phyloP scores from a whole-genome alignment of 2,888 invertebrate genomes.

The Geophilus truncorum region DNA sequence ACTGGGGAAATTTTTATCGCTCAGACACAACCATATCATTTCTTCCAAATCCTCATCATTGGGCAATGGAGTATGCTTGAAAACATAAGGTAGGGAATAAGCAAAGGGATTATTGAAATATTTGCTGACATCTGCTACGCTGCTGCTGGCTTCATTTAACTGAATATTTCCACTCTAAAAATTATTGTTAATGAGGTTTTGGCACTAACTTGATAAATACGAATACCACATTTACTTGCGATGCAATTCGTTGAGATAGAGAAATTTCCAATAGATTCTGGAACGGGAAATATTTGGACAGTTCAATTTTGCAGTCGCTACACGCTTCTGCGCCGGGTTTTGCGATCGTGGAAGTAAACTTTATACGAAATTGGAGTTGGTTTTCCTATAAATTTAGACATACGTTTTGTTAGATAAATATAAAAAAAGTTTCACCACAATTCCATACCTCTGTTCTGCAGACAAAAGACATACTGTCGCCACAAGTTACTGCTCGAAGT shows the following conservation, averaged over 20 bases:
- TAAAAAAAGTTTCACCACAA: neutral
- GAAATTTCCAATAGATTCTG: neutral
- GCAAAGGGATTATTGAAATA: neutral
- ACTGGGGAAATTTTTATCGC: slow-evolving; percentile 32
- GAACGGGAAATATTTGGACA: neutral
- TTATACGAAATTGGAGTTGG: slow-evolving; percentile 13
- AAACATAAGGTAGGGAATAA: neutral
- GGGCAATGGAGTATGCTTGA: neutral
- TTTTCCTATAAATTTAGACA: slow-evolving; percentile 3
- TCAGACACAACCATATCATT: slow-evolving; percentile 28
- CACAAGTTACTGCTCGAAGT: slow-evolving; percentile 25
- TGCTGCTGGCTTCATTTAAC: neutral
- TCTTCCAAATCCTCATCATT: slow-evolving; percentile 19
- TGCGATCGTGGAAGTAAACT: neutral
- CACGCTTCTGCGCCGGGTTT: slow-evolving; percentile 28
- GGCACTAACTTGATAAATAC: too few species aligned
- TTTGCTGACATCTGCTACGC: neutral
- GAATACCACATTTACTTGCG: neutral
- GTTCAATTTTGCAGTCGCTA: neutral
- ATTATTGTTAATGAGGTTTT: neutral
- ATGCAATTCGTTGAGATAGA: neutral
- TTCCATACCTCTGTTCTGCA: neutral
- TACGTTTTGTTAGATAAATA: neutral
- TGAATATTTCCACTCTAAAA: neutral
- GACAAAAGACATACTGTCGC: slow-evolving; percentile 32